phyloP scores from a whole-genome alignment of 2,888 invertebrate genomes.

The Pseudanteris insignis region DNA sequence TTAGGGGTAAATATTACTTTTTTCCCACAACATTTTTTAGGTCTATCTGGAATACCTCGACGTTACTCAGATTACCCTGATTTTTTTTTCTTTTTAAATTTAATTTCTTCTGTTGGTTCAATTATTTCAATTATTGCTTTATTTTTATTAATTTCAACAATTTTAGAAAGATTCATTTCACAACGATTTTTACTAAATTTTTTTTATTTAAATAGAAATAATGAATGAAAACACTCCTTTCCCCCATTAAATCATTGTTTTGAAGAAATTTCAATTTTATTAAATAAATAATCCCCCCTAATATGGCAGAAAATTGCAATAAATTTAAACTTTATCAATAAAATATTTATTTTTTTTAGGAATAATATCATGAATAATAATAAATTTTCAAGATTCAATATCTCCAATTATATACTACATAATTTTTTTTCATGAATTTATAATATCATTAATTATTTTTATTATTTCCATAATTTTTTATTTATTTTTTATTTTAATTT shows the following conservation, averaged over 20 bases:
- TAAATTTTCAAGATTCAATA: conserved; percentile 70
- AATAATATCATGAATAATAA: conserved; percentile 53
- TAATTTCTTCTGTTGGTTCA: conserved; percentile 75
- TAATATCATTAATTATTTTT: conserved; percentile 72
- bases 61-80: conserved; percentile 81
- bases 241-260: conserved; percentile 48
- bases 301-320: conserved; percentile 72
- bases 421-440: conserved; percentile 73
- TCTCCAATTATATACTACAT: conserved; percentile 76
- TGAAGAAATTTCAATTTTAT: conserved; percentile 54
- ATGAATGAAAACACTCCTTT: conserved; percentile 70
- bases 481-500: conserved; percentile 69
- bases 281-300: conserved; percentile 58
- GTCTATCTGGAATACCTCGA: conserved; percentile 77
- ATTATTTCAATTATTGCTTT: conserved; percentile 72
- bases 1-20: conserved; percentile 81
- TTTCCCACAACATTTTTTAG: conserved; percentile 81
- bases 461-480: conserved; percentile 72
- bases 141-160: conserved; percentile 71
- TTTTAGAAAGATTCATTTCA: conserved; percentile 72
- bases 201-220: conserved; percentile 68
- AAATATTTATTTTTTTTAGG: conserved; percentile 71
- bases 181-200: conserved; percentile 66
- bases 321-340: conserved; percentile 76
- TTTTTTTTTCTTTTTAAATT: conserved; percentile 74